phyloP scores from a whole-genome alignment of 1,140 invertebrate species.

The Elysia chlorotica region DNA sequence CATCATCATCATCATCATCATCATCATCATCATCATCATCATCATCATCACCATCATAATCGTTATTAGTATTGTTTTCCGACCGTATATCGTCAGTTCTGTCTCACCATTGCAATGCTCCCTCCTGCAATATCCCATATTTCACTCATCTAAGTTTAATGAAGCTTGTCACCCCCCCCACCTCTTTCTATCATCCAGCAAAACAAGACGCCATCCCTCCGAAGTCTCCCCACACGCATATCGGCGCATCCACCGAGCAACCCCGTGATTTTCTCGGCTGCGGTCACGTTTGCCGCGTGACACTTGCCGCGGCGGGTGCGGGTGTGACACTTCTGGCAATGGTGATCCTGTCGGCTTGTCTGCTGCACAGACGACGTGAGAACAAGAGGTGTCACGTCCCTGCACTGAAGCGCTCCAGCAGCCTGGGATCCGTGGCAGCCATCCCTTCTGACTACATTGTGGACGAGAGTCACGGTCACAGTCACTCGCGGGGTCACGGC shows the following conservation, averaged over 20 bases:
- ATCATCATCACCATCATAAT: no score
- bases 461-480: conserved; percentile 38
- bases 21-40: no score
- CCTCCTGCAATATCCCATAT: no score
- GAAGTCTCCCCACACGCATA: neutral
- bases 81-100: no score
- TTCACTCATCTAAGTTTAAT: no score
- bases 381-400: conserved; percentile 19
- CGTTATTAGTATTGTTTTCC: no score
- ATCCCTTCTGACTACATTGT: conserved; percentile 59
- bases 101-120: no score
- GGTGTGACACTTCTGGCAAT: conserved; percentile 24
- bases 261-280: conserved; percentile 52
- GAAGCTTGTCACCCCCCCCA: no score
- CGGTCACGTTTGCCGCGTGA: conserved; percentile 29
- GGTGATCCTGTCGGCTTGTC: conserved; percentile 21
- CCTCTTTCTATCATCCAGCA: no score
- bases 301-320: conserved; percentile 26
- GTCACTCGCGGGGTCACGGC: neutral
- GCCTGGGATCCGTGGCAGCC: conserved; percentile 53
- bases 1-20: no score
- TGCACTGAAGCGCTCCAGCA: conserved; percentile 49
- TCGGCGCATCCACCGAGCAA: conserved; percentile 37
- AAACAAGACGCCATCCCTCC: no score
- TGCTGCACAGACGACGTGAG: conserved; percentile 26